These are phyloP conservation scores for Liopterus haemorrhoidalis DNA, from an alignment of 2,888 invertebrate species.

Conservation along the genomic window DNA sequence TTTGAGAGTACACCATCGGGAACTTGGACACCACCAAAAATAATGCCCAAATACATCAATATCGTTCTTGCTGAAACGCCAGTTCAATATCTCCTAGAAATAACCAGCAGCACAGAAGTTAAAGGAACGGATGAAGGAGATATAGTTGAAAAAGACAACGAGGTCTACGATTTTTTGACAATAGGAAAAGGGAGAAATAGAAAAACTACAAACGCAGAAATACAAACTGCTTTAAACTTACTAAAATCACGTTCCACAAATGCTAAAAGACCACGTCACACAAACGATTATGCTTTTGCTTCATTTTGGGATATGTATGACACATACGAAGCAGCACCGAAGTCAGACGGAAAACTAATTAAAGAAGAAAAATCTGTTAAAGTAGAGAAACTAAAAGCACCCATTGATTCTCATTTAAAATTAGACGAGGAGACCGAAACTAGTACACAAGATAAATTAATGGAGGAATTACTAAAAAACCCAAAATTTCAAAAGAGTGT, in stretches of 20 bases:
- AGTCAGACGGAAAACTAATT: too few species aligned
- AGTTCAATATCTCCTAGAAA: slow-evolving; percentile 57
- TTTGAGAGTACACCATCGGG: slow-evolving; percentile 12
- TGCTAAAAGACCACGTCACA: slow-evolving; percentile 50
- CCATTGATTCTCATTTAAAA: not conserved
- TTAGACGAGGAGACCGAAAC: too few species aligned
- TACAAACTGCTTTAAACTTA: slow-evolving; percentile 59
- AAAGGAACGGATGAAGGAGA: slow-evolving; percentile 55
- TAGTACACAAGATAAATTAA: slow-evolving; percentile 40
- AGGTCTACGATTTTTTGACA: slow-evolving; percentile 61
- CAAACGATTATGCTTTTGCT: slow-evolving; percentile 58
- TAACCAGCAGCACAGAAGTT: slow-evolving; percentile 58
- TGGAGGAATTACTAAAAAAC: slow-evolving; percentile 40
- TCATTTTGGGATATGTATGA: slow-evolving; percentile 76
- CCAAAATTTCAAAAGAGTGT: slow-evolving; percentile 55
- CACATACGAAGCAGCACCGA: slow-evolving; percentile 54
- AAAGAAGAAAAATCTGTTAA: slow-evolving; percentile 40
- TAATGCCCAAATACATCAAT: slow-evolving; percentile 54
- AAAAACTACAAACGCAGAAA: slow-evolving; percentile 60
- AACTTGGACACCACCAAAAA: slow-evolving; percentile 28
- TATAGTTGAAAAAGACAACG: slow-evolving; percentile 56
- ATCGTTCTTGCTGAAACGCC: slow-evolving; percentile 63
- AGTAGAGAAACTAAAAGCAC: slow-evolving; percentile 4
- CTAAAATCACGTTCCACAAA: slow-evolving; percentile 61
- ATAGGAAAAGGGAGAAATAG: slow-evolving; percentile 61